Base-by-base conservation (phyloP, 2,888 invertebrate genomes). In the Hecatera dysodea region DNA sequence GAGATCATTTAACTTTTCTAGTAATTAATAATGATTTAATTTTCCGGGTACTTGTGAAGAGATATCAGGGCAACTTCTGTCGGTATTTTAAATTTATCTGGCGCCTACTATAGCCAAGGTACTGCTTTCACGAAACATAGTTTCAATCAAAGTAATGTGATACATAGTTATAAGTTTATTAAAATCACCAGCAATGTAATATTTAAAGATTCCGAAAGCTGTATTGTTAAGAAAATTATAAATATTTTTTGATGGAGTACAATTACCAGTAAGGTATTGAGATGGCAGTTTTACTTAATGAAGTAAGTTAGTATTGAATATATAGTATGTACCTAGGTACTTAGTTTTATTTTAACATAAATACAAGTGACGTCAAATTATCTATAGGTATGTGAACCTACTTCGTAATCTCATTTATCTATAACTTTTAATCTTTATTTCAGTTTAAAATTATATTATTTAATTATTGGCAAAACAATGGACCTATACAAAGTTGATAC, bases 131-230 rank as follows among this genome's bases (percentile, higher is more conserved):
- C 53, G 29, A 53, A 53, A 53, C 29, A 11, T 46, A 46, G 46
- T 75, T 44, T 24, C 6, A 36, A 44, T 39, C 22, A 39, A 66
- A 46, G n/a, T 67, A 46, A 60, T 74, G 73, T 74, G 73, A 74
- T 74, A 74, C 55, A 22, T 74, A 71, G 42, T 29, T 56, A 22
- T 72, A 61, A 78, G 60, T 78, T 60, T 60, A 29, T 5, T 15
- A 8, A 9, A 53, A 1, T 19, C 27, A 33, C 19, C 19, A 74
- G 22, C n/a, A 22, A 71, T 2, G 39, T 39, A 55, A 39, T 55
- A 39, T 29, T 48, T 5, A 12, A 52, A 12, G 29, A 36, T 56
- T 50, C 19, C 27, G 22, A 50, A 17, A 53, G 12, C 12, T 55
- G n/a, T 42, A n/a, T 39, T 19, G 9, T 53, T 24, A 62, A 19